A percentile compares a stretch with the other conserved stretches of the same genome.
Evolutionary conservation across 2,797 vertebrate genomes (phyloP).

Genomic region (Danio aesculapii): DNA sequence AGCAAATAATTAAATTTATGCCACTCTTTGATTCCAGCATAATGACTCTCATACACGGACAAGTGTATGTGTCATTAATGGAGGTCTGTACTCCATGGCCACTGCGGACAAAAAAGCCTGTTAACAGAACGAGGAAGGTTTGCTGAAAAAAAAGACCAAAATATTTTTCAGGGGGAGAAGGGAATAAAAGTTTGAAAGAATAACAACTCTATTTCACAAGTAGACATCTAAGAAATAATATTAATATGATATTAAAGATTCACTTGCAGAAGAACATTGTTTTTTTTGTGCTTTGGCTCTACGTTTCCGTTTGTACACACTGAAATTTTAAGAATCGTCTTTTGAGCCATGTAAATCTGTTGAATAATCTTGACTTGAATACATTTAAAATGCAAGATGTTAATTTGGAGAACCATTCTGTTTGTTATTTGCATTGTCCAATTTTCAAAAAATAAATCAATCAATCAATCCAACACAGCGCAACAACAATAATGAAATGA

Average conservation of each 20-base stretch:
- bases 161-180: not conserved
- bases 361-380: no score
- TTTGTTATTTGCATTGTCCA: no score
- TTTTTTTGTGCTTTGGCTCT: no score
- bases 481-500: no score
- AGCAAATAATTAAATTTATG: slow-evolving; percentile 38
- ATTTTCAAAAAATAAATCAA: no score
- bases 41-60: slow-evolving; percentile 24
- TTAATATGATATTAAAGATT: not conserved
- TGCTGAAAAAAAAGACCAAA: not conserved
- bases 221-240: not conserved
- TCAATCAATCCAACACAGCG: no score
- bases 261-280: no score
- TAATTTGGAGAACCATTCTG: no score
- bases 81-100: slow-evolving; percentile 1
- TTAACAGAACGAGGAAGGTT: not conserved
- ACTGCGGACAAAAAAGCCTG: not conserved
- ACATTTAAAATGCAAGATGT: no score
- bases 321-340: no score
- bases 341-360: no score
- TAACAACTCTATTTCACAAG: not conserved
- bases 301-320: no score
- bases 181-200: not conserved
- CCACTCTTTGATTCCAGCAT: slow-evolving; percentile 32
- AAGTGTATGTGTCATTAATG: slow-evolving; percentile 18